phyloP scores from a whole-genome alignment of 1,140 invertebrate species.

The Zaprionus inermis region DNA sequence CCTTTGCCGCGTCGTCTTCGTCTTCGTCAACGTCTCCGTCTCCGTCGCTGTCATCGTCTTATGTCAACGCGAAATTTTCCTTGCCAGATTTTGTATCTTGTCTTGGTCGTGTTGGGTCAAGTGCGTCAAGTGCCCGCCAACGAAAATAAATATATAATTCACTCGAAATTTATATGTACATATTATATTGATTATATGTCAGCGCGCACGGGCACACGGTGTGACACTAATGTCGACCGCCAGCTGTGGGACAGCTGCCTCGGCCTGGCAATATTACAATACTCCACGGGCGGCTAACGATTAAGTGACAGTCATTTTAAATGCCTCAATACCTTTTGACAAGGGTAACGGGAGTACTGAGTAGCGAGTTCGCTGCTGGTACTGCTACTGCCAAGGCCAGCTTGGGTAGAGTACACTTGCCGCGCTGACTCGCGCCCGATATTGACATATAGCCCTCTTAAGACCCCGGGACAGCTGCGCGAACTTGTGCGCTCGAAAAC shows the following conservation, averaged over 20 bases:
- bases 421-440: not conserved
- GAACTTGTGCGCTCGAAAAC: slow-evolving; percentile 1
- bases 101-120: slow-evolving; percentile 14
- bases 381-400: not conserved
- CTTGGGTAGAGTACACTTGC: not conserved
- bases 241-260: slow-evolving; percentile 25
- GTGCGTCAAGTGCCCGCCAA: slow-evolving; percentile 9
- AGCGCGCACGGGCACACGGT: not conserved
- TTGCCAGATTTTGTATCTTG: slow-evolving; percentile 8
- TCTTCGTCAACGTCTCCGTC: not conserved
- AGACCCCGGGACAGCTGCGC: slow-evolving; percentile 22
- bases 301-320: slow-evolving; percentile 39
- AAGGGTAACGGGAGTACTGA: slow-evolving; percentile 16
- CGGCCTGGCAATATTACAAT: slow-evolving; percentile 24
- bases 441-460: slow-evolving; percentile 39
- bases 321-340: slow-evolving; percentile 42
- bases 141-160: slow-evolving; percentile 36
- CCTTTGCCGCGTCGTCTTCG: slow-evolving; percentile 5
- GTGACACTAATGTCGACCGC: slow-evolving; percentile 37
- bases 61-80: slow-evolving; percentile 15
- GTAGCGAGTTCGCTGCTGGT: not conserved
- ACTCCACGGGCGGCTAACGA: slow-evolving; percentile 32
- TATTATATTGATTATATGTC: slow-evolving; percentile 42
- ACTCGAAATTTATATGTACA: slow-evolving; percentile 2
- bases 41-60: not conserved